Conservation (phyloP, 1,140 invertebrate genomes). For the Archivesica marissinica region DNA sequence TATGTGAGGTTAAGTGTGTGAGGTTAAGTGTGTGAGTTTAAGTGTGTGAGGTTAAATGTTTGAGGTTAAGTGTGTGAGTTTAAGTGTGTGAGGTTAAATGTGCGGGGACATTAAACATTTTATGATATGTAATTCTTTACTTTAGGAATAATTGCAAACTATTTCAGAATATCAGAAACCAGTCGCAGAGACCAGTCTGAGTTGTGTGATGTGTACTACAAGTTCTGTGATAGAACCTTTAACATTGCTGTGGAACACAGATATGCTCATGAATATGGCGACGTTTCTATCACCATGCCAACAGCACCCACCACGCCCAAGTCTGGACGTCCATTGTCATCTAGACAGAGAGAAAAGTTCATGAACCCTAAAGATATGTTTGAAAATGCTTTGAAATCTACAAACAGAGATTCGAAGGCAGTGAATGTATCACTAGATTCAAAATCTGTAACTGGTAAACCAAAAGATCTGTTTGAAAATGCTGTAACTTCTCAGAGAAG, state of each 20-base stretch:
- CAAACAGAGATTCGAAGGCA: not conserved
- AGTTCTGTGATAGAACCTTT: constrained; percentile 76
- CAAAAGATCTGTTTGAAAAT: constrained; percentile 74
- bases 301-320: constrained; percentile 68
- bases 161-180: not conserved
- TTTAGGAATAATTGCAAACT: too few species aligned
- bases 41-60: too few species aligned
- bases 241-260: constrained; percentile 77
- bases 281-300: constrained; percentile 69
- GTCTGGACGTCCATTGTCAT: constrained; percentile 63
- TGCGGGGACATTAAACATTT: too few species aligned
- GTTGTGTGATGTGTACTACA: constrained; percentile 72
- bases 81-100: too few species aligned
- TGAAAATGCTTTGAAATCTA: constrained; percentile 67
- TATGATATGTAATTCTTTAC: too few species aligned
- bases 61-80: too few species aligned
- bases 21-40: too few species aligned
- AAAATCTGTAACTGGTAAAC: constrained; percentile 36
- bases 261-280: constrained; percentile 80
- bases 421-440: not conserved
- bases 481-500: constrained; percentile 47
- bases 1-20: too few species aligned
- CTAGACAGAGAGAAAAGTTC: constrained; percentile 63
- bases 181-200: not conserved
- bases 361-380: constrained; percentile 75